phyloP scores from a whole-genome alignment of 2,797 vertebrate species.

The Pelochelys cantorii region DNA sequence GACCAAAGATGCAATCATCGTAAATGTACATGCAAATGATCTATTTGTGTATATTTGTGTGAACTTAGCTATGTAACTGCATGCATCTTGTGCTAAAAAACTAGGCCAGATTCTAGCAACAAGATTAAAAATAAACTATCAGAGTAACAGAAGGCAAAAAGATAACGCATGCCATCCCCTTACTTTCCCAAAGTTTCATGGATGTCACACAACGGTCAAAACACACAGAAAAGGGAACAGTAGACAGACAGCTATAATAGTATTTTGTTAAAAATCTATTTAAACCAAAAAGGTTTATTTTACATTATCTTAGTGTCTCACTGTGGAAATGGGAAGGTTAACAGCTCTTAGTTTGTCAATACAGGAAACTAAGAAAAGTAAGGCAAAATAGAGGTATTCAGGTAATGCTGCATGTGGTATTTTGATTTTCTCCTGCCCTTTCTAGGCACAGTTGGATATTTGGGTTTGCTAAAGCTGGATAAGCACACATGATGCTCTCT shows the following conservation, averaged over 20 bases:
- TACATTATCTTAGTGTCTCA: not conserved
- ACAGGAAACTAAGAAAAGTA: not conserved
- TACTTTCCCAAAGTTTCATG: not conserved
- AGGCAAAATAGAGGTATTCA: constrained; percentile 1
- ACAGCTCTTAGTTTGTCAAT: not conserved
- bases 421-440: constrained; percentile 57
- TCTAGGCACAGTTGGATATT: constrained; percentile 39
- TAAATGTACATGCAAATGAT: not conserved
- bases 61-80: not conserved
- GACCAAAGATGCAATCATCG: not conserved
- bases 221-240: not conserved
- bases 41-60: not conserved
- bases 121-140: not conserved
- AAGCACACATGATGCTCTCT: constrained; percentile 36
- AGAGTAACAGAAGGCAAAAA: not conserved
- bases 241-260: not conserved
- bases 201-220: not conserved
- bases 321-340: constrained; percentile 26
- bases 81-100: not conserved
- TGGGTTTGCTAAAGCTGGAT: constrained; percentile 41
- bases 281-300: not conserved
- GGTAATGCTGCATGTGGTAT: constrained; percentile 2
- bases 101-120: not conserved
- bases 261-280: not conserved
- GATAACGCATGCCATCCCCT: not conserved